Evolutionary conservation across 2,888 invertebrate genomes (phyloP).

Genomic region (Drosophila cracens): DNA sequence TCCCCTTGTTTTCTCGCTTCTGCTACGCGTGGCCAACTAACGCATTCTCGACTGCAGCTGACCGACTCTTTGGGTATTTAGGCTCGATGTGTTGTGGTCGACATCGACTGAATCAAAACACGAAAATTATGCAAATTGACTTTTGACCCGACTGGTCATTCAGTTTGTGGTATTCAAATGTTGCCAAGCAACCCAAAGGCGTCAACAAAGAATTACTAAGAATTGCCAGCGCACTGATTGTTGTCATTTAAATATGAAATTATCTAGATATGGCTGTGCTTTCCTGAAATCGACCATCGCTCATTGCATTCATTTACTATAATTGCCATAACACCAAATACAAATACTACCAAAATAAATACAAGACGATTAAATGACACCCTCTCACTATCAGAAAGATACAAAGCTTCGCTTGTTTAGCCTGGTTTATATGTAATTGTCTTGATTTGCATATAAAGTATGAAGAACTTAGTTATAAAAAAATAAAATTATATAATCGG

Average conservation of each 20-base stretch:
- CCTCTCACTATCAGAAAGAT: not conserved
- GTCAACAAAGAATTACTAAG: slow-evolving; percentile 11
- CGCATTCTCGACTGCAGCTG: not conserved
- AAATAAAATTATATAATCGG: slow-evolving; percentile 35
- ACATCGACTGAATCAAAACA: slow-evolving; percentile 46
- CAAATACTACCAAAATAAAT: not conserved
- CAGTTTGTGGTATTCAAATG: slow-evolving; percentile 39
- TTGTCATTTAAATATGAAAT: not conserved
- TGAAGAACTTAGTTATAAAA: slow-evolving; percentile 21
- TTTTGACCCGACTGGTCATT: slow-evolving; percentile 30
- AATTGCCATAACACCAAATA: not conserved
- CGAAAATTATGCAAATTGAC: slow-evolving; percentile 71
- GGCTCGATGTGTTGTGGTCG: slow-evolving; percentile 17
- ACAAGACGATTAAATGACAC: not conserved
- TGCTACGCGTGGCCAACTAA: not conserved
- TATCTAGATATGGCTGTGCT: not conserved
- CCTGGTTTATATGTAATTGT: not conserved
- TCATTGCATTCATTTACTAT: not conserved
- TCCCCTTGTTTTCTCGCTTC: not conserved
- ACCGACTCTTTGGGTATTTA: slow-evolving; percentile 13
- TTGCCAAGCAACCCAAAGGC: slow-evolving; percentile 3
- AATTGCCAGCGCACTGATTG: not conserved
- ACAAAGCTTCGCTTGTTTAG: not conserved
- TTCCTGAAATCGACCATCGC: not conserved
- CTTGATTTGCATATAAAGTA: not conserved